phyloP scores from a whole-genome alignment of 2,113 vertebrate species.

The Acinonyx jubatus region DNA sequence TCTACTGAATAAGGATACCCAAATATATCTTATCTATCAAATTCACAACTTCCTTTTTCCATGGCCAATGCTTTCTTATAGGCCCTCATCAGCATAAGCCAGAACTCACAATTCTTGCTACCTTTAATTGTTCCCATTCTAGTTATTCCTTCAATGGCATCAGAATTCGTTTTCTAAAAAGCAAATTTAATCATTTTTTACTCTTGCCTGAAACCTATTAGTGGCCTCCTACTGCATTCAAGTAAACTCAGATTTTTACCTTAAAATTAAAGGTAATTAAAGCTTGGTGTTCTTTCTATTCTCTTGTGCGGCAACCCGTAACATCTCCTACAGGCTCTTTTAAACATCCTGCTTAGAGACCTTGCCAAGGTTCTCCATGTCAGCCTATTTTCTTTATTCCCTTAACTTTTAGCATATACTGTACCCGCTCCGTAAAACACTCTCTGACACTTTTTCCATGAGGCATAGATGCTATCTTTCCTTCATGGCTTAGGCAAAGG shows the following conservation, averaged over 20 bases:
- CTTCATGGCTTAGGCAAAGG: neutral
- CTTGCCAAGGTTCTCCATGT: neutral
- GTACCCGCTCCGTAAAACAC: neutral
- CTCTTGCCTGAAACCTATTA: neutral
- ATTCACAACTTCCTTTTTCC: neutral
- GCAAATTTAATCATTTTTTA: neutral
- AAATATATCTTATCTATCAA: neutral
- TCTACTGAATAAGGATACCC: neutral
- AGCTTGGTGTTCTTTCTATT: neutral
- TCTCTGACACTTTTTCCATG: neutral
- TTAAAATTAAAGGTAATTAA: neutral
- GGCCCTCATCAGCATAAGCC: neutral
- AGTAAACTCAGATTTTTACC: neutral
- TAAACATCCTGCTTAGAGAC: neutral
- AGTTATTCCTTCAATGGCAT: neutral
- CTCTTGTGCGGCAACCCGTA: neutral
- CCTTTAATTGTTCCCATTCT: neutral
- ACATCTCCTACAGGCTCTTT: neutral
- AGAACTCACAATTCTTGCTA: neutral
- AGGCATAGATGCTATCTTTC: neutral
- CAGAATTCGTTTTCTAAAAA: neutral
- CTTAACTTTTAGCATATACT: neutral
- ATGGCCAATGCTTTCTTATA: neutral
- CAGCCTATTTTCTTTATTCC: neutral
- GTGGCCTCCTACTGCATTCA: neutral